Conservation (phyloP, 2,888 invertebrate genomes). For the Drosophila eohydei region DNA sequence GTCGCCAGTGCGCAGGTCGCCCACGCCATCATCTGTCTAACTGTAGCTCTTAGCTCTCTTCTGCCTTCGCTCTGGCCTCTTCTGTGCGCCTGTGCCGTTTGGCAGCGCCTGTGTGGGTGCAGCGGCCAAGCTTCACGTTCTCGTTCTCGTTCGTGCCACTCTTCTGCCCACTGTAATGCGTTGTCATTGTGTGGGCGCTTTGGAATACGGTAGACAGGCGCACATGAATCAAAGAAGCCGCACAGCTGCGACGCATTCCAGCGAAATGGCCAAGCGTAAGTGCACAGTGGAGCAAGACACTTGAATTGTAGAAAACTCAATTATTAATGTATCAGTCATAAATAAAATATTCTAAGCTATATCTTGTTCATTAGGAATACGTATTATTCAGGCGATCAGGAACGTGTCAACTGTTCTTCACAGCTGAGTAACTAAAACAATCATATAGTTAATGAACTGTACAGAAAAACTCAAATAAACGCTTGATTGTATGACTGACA, state of each 20-base stretch:
- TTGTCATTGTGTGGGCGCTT: constrained; percentile 67
- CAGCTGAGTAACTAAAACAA: neutral
- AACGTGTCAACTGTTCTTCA: neutral
- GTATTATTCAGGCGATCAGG: neutral
- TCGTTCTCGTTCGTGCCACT: neutral
- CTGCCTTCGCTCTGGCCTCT: constrained; percentile 12
- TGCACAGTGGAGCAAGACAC: constrained; percentile 27
- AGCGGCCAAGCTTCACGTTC: constrained; percentile 10
- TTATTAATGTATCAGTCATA: no score
- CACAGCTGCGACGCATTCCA: constrained; percentile 46
- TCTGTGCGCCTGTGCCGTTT: constrained; percentile 60
- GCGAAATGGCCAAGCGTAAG: constrained; percentile 16
- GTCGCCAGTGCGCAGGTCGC: constrained; percentile 55
- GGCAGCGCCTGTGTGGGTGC: constrained; percentile 71
- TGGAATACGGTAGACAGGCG: constrained; percentile 64
- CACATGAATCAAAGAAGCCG: constrained; percentile 52
- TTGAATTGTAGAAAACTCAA: neutral
- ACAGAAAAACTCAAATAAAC: neutral
- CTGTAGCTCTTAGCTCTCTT: constrained; percentile 2
- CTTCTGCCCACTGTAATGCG: constrained; percentile 12
- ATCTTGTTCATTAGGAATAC: no score
- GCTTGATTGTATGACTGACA: neutral
- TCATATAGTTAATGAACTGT: neutral
- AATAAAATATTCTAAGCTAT: no score
- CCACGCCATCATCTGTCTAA: constrained; percentile 15